These are phyloP conservation scores for Vulpes vulpes DNA, from an alignment of 2,113 vertebrate genomes.

Conservation along the genomic window DNA sequence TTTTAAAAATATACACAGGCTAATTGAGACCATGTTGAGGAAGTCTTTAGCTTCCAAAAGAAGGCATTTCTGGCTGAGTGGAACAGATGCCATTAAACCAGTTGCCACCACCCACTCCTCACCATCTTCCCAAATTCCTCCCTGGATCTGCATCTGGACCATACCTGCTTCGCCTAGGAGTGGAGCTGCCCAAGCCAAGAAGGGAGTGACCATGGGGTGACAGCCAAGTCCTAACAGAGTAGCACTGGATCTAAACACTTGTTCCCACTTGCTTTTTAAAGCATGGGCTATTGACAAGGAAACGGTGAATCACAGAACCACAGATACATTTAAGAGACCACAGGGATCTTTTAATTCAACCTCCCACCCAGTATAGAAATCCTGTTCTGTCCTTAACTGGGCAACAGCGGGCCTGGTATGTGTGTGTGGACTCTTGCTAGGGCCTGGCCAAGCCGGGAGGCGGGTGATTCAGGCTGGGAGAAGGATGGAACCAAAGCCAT, in stretches of 20 bases:
- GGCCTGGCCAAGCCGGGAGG: background rate
- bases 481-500: background rate
- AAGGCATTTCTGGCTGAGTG: slow-evolving; percentile 79
- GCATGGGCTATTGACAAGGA: background rate
- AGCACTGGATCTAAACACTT: background rate
- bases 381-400: background rate
- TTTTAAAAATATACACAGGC: slow-evolving; percentile 85
- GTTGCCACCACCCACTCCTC: slow-evolving; percentile 65
- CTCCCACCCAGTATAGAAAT: background rate
- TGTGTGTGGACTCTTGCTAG: background rate
- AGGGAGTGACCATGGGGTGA: background rate
- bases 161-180: background rate
- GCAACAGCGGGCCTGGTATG: background rate
- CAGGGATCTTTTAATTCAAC: background rate
- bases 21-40: slow-evolving; percentile 87
- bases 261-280: slow-evolving; percentile 53
- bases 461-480: background rate
- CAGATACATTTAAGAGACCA: slow-evolving; percentile 30
- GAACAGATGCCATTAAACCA: slow-evolving; percentile 82
- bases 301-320: slow-evolving; percentile 54
- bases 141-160: background rate
- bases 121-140: background rate
- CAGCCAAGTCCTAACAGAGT: background rate
- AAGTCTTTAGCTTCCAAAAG: slow-evolving; percentile 81
- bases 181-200: background rate